A percentile compares a stretch with the other conserved stretches of the same genome.
Conservation (phyloP, 1,140 invertebrate genomes). For the Brachionus rotundiformis region DNA sequence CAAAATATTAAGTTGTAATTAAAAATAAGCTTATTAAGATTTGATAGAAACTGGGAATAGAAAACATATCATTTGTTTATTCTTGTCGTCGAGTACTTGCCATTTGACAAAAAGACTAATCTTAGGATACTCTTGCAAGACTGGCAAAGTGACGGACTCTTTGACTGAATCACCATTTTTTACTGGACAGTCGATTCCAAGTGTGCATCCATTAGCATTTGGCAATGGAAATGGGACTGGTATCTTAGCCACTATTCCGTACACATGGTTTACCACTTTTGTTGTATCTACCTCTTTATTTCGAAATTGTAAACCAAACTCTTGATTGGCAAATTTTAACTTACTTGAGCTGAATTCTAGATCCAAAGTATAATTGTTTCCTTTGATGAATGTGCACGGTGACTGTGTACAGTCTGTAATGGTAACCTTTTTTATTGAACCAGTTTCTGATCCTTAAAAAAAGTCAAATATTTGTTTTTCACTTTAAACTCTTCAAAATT, state of each 20-base stretch:
- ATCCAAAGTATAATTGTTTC: constrained; percentile 20
- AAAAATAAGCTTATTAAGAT: too few relatives aligned
- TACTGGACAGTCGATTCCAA: constrained; percentile 42
- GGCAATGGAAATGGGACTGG: constrained; percentile 47
- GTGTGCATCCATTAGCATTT: constrained; percentile 25
- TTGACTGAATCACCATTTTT: not conserved
- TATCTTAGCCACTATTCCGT: constrained; percentile 33
- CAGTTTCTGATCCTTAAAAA: constrained; percentile 30
- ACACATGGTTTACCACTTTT: not conserved
- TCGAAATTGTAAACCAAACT: not conserved
- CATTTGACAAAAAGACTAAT: constrained; percentile 32
- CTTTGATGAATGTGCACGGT: not conserved
- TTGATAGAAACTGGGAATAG: constrained; percentile 10
- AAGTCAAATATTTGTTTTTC: not conserved
- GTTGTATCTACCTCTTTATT: constrained; percentile 33
- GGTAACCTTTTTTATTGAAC: not conserved
- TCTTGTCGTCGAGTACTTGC: constrained; percentile 15
- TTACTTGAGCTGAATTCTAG: constrained; percentile 37
- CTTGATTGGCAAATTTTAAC: not conserved
- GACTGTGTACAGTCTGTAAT: constrained; percentile 25
- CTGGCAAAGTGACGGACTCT: constrained; percentile 35
- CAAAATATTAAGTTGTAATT: too few relatives aligned
- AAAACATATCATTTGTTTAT: constrained; percentile 44
- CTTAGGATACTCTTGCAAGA: constrained; percentile 34
- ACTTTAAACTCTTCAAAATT: not conserved